Evolutionary conservation across 2,888 invertebrate species (phyloP).

Genomic region (Tachystola acroxantha): DNA sequence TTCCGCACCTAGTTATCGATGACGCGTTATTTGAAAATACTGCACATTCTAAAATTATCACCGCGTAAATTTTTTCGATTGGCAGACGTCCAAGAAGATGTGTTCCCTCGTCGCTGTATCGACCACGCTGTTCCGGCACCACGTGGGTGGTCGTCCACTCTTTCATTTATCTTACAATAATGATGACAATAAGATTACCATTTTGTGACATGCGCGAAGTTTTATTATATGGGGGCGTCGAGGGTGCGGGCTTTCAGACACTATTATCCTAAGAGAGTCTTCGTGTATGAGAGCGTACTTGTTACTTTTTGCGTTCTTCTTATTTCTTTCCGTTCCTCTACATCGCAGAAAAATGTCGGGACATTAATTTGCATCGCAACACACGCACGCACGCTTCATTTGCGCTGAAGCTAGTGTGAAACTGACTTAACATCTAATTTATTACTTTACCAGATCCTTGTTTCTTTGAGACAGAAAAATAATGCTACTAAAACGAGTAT

Average conservation of each 20-base stretch:
- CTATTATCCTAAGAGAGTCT: not conserved
- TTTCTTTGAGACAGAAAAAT: too few species aligned
- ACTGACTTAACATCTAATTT: not conserved
- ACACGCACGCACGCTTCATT: not conserved
- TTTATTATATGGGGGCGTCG: slow-evolving; percentile 6
- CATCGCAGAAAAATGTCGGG: not conserved
- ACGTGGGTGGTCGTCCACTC: slow-evolving; percentile 41
- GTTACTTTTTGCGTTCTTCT: too few species aligned
- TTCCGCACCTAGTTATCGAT: slow-evolving; percentile 31
- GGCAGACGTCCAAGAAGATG: slow-evolving; percentile 55
- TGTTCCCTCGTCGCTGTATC: slow-evolving; percentile 10
- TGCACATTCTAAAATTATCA: slow-evolving; percentile 63
- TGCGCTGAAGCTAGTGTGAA: not conserved
- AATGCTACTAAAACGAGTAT: not conserved
- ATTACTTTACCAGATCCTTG: not conserved
- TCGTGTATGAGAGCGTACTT: not conserved
- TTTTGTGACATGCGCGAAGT: slow-evolving; percentile 22
- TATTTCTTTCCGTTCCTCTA: not conserved
- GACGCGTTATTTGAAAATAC: slow-evolving; percentile 41
- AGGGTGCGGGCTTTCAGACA: not conserved
- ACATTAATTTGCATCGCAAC: not conserved
- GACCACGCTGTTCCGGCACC: slow-evolving; percentile 35
- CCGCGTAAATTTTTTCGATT: slow-evolving; percentile 52
- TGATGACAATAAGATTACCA: slow-evolving; percentile 38
- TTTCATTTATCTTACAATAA: slow-evolving; percentile 31